Evolutionary conservation across 2,113 vertebrate genomes (phyloP), one percentile per base, ranked within the genome.

Genomic region (Melanerpes aurifrons): DNA sequence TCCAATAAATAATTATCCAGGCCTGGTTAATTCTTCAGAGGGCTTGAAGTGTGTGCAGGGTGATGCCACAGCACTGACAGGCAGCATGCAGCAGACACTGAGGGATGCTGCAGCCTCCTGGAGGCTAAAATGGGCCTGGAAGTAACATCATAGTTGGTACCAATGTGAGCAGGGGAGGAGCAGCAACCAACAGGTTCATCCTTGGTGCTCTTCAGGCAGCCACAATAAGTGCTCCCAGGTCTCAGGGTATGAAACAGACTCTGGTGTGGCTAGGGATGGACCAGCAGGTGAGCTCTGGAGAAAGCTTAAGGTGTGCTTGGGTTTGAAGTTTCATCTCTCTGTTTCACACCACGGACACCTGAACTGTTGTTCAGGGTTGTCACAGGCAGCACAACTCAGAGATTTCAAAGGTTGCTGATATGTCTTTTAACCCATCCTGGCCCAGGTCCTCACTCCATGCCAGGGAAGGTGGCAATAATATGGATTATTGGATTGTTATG

Each of bases 1-100:
- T 93, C n/a, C 50, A 84, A 71, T 72, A 87, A 93, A 91, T 81
- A 94, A 82, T 82, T 92, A 78, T 62, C 45, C 40, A 45, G 19
- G 80, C 76, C 58, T 84, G 76, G 48, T 70, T 81, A 95, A 93
- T 90, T 90, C 54, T n/a, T 92, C 62, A 74, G 64, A 63, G 24
- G 70, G 68, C 58, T 90, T 48, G 83, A 43, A 54, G 69, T 54
- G 58, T 72, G 54, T 72, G 82, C 69, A 88, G 64, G 37, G 45
- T 84, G 77, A 70, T 90, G n/a, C 50, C 82, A n/a, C 40, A 86
- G 82, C 69, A 71, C 57, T 81, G 62, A 88, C 61, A 88, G 61
- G 48, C 53, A 71, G 70, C 83, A 69, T n/a, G 58, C 57, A 83
- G 20, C 62, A 88, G 87, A 71, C 16, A 2, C 61, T 86, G 85